Base-by-base conservation (phyloP, 2,113 vertebrate genomes). In the Plotosus lineatus region DNA sequence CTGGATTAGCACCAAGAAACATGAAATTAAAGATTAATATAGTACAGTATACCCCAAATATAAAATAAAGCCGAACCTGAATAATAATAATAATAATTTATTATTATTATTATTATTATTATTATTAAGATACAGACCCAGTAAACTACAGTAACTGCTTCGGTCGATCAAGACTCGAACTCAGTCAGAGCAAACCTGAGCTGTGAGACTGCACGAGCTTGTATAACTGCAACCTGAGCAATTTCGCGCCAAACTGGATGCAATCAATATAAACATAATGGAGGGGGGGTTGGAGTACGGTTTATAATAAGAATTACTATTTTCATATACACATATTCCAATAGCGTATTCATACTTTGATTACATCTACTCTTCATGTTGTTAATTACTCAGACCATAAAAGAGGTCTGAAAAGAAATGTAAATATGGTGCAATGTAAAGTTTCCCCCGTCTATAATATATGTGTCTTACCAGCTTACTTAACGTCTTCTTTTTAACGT, bases 241-340 rank as follows among this genome's bases (percentile, higher is more conserved):
- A 48, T 88, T 90, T 90, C 85, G 87, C 89, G 89, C 89, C 89
- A 90, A 66, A 75, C 14, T 38, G 81, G 89, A 78, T 75, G 55
- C 31, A 56, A 83, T 86, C 83, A 90, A 23, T n/a, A 15, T 23
- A 36, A n/a, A 7, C 14, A n/a, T n/a, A n/a, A 15, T 2, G 12
- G 21, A 14, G 46, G 84, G 85, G 80, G 33, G 68, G 2, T 4
- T 56, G 9, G 46, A 60, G 46, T 3, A 56, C 28, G 8, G 4
- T n/a, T 75, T 61, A 71, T 55, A 7, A 48, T 69, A 23, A 71
- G 10, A 66, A 46, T n/a, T 4, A 0, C 6, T n/a, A 40, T 21
- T 48, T 71, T 71, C 0, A 3, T 14, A 23, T n/a, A 38, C 2
- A 66, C 9, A 6, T 1, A 42, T n/a, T 38, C 11, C 2, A 42